Percentiles rank a stretch among this genome's conserved stretches.
Evolutionary conservation across 1,140 invertebrate genomes (phyloP).

Genomic region (Drosophila triauraria): DNA sequence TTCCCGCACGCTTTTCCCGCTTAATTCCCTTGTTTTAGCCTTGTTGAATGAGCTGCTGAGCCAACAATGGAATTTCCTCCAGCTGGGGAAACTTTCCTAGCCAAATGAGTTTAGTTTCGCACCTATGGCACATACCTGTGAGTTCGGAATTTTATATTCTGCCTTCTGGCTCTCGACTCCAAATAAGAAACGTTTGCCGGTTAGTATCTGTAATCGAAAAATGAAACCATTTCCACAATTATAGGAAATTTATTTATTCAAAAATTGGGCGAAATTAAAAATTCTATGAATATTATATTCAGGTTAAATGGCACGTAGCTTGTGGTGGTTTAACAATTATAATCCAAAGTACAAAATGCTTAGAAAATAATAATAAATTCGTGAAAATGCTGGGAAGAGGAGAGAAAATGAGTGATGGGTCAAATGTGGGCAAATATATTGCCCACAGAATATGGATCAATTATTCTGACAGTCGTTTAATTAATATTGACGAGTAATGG

Average conservation of each 20-base stretch:
- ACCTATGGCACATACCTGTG: no score
- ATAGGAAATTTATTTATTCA: conserved; percentile 14
- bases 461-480: not conserved
- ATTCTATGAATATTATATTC: conserved; percentile 19
- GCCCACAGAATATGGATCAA: not conserved
- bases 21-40: conserved; percentile 29
- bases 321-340: not conserved
- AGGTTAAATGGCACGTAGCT: not conserved
- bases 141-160: not conserved
- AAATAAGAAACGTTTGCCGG: conserved; percentile 3
- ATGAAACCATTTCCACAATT: conserved; percentile 11
- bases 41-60: conserved; percentile 36
- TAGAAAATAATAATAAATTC: not conserved
- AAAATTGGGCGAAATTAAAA: conserved; percentile 2
- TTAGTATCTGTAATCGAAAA: conserved; percentile 20
- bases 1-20: not conserved
- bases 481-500: not conserved
- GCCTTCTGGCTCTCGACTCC: no score
- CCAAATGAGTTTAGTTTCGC: conserved; percentile 14
- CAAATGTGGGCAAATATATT: not conserved
- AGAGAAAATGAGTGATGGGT: conserved; percentile 5
- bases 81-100: not conserved
- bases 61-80: conserved; percentile 9
- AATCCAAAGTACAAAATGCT: not conserved
- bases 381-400: no score